A percentile compares a stretch with the other conserved stretches of the same genome.
Conservation (phyloP, 2,797 vertebrate species). For the Tragopan temminckii region DNA sequence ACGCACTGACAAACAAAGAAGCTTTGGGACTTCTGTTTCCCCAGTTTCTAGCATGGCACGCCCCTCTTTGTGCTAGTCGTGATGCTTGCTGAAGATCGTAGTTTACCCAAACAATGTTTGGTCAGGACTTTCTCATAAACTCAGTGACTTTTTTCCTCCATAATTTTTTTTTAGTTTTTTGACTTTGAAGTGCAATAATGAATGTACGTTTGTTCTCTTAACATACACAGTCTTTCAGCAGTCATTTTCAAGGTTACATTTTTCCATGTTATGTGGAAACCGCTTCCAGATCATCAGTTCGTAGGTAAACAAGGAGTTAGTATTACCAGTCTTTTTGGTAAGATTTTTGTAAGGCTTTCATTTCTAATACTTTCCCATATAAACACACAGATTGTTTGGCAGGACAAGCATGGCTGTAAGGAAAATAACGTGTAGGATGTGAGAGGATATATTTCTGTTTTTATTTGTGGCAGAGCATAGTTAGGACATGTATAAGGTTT, state of each 20-base stretch:
- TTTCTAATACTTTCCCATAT: neutral
- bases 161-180: neutral
- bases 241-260: neutral
- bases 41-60: neutral
- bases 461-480: neutral
- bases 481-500: neutral
- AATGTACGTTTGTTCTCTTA: neutral
- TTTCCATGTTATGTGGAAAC: neutral
- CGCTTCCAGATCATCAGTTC: neutral
- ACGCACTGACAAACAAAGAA: neutral
- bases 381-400: neutral
- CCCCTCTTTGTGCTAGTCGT: neutral
- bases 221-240: neutral
- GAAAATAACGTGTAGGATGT: neutral
- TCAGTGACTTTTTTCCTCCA: accelerated
- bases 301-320: neutral
- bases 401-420: neutral
- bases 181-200: neutral
- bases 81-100: neutral
- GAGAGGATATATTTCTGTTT: neutral
- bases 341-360: neutral
- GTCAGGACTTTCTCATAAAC: neutral
- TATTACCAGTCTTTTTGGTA: neutral
- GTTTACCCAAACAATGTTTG: neutral
- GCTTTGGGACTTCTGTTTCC: neutral